phyloP scores from a whole-genome alignment of 1,140 invertebrate genomes.

The Oedothorax gibbosus region DNA sequence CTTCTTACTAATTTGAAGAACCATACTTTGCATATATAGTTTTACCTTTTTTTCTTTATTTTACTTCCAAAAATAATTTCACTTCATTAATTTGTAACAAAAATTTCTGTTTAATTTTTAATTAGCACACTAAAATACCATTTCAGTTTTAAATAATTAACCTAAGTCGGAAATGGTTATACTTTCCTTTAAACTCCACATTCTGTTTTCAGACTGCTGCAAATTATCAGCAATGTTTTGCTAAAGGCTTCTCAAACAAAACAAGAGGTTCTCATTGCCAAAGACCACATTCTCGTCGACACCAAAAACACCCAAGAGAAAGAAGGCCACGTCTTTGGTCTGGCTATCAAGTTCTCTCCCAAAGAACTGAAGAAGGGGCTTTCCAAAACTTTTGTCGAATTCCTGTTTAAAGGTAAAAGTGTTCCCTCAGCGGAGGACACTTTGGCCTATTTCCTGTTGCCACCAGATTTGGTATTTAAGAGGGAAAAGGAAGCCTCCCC shows the following conservation, averaged over 20 bases:
- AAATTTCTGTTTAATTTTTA: too few relatives aligned
- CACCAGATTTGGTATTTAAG: conserved; percentile 22
- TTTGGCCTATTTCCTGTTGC: conserved; percentile 30
- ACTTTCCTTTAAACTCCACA: background rate
- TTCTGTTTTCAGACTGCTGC: conserved; percentile 14
- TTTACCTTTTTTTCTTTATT: too few relatives aligned
- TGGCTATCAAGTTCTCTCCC: background rate
- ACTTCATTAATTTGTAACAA: too few relatives aligned
- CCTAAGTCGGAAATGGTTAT: too few relatives aligned
- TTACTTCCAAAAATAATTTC: too few relatives aligned
- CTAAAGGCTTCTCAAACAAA: background rate
- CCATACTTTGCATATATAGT: too few relatives aligned
- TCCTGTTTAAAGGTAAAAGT: background rate
- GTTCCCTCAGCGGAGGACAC: background rate
- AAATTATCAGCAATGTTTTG: conserved; percentile 24
- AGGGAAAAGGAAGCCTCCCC: conserved; percentile 8
- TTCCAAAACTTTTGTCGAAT: conserved; percentile 9
- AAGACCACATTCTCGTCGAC: conserved; percentile 8
- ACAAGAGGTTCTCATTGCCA: conserved; percentile 20
- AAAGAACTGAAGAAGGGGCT: background rate
- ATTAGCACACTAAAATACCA: too few relatives aligned
- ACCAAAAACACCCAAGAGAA: conserved; percentile 4
- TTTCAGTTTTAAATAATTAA: too few relatives aligned
- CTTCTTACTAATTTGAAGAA: too few relatives aligned
- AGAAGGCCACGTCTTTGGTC: conserved; percentile 1